A percentile compares a stretch with the other conserved stretches of the same genome.
These are phyloP conservation scores for Acropora tenuis DNA, from an alignment of 64 coral and sea anemone genomes.

Conservation along the genomic window DNA sequence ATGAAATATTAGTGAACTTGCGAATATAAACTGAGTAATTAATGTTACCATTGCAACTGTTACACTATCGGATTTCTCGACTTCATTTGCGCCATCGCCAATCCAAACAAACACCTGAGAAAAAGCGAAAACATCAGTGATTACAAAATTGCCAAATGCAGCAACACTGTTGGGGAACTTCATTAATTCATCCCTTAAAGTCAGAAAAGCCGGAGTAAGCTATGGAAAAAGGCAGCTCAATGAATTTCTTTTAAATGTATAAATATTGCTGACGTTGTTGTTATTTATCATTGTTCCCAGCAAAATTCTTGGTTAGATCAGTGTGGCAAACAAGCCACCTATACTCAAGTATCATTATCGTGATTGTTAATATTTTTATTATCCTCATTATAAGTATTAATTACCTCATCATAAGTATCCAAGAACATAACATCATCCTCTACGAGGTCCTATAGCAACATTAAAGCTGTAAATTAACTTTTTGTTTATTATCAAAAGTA, in stretches of 20 bases:
- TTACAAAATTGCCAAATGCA: background rate
- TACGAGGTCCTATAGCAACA: conserved; percentile 67
- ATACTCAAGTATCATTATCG: no score
- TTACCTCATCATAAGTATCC: conserved; percentile 92
- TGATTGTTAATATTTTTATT: no score
- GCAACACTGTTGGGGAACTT: background rate
- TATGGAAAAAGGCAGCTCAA: no score
- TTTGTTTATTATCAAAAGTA: background rate
- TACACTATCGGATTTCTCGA: conserved; percentile 76
- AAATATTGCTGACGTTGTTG: no score
- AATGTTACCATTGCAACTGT: conserved; percentile 81
- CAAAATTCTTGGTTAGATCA: no score
- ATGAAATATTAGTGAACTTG: no score
- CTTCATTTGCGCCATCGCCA: conserved; percentile 86
- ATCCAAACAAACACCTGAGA: conserved; percentile 88
- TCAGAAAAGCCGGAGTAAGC: no score
- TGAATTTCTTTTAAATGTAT: no score
- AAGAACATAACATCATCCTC: conserved; percentile 94
- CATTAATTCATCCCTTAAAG: background rate
- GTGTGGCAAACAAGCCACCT: background rate
- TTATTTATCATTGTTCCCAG: no score
- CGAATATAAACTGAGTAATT: background rate
- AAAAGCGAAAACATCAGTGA: background rate
- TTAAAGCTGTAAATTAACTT: background rate
- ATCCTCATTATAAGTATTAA: no score